A percentile compares a stretch with the other conserved stretches of the same genome.
Evolutionary conservation across 2,888 invertebrate species (phyloP).

Genomic region (Gandaritis pyraliata): DNA sequence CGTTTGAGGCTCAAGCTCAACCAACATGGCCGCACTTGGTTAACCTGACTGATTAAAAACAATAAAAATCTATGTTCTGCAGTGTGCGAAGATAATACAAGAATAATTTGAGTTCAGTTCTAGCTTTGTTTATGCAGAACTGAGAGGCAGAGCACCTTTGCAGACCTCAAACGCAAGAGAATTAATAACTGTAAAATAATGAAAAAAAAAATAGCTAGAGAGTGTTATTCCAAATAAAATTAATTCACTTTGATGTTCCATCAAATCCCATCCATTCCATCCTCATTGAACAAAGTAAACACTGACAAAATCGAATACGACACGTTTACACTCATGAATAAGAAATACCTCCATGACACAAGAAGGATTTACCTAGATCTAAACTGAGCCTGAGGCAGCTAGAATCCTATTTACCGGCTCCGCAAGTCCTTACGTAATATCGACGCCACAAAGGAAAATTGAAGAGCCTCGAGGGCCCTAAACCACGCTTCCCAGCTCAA

Average conservation of each 20-base stretch:
- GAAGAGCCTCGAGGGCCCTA: slow-evolving; percentile 62
- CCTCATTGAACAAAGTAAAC: slow-evolving; percentile 27
- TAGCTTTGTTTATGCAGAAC: too few relatives aligned
- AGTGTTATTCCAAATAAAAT: too few relatives aligned
- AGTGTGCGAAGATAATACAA: too few relatives aligned
- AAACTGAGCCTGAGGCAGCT: slow-evolving; percentile 33
- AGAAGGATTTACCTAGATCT: slow-evolving; percentile 30
- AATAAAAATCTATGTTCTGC: too few relatives aligned
- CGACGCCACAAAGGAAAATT: slow-evolving; percentile 63
- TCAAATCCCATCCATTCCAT: slow-evolving; percentile 4
- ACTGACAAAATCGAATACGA: slow-evolving; percentile 26
- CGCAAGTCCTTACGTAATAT: slow-evolving; percentile 57
- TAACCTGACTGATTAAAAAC: not conserved
- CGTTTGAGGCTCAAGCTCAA: slow-evolving; percentile 25
- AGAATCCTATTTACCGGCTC: slow-evolving; percentile 38
- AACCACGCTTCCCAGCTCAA: slow-evolving; percentile 65
- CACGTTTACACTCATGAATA: slow-evolving; percentile 32
- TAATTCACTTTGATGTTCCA: not conserved
- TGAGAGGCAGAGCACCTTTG: too few relatives aligned
- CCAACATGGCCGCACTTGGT: slow-evolving; percentile 7
- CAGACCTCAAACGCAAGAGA: too few relatives aligned
- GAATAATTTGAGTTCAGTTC: too few relatives aligned
- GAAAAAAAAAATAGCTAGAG: not conserved
- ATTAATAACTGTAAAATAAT: not conserved
- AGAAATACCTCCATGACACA: slow-evolving; percentile 27